Base-by-base conservation (phyloP, 2,888 invertebrate species). In the Scrobipalpa atriplicella region DNA sequence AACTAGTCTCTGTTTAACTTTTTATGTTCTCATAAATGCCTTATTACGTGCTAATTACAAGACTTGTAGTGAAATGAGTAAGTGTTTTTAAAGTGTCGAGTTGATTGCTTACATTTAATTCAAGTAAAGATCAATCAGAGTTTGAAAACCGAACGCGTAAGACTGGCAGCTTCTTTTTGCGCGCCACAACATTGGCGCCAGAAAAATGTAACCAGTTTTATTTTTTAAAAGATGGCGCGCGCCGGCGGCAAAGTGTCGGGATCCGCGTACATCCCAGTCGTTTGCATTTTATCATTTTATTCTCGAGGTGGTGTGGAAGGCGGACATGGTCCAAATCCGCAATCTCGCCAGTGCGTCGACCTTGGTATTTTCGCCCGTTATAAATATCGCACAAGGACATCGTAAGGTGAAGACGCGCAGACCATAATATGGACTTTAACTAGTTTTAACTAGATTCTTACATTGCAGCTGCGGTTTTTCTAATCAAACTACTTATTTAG, bases 331-430 rank as follows among this genome's bases (percentile, higher is more conserved):
- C 76, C 75, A 78, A 85, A 87, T 89, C 89, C 90, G 89, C 87
- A 87, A 89, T 89, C 86, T 84, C 78, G 75, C 67, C 84, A 86
- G 90, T 88, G 74, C 91, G 89, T 87, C 86, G 90, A 90, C 90
- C 90, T 90, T 91, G 89, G 75, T 81, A 73, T 79, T 83, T 81
- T 82, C 77, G 79, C 77, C 84, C 84, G 86, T 84, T 85, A 87
- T 84, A 81, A 82, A 84, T 80, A 81, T 83, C 76, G 73, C 76
- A 77, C 85, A 85, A 86, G 88, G 84, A 81, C 86, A 81, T 70
- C 68, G 69, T 60, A 61, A 75, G 76, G 76, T 72, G 71, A 73
- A 75, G n/a, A 19, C 13, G 38, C 8, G 38, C 8, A 2, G 58
- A 38, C 16, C n/a, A 36, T 29, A 54, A 11, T 5, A 60, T 11